Percentiles rank a stretch among this genome's conserved stretches.
phyloP scores from a whole-genome alignment of 2,888 invertebrate genomes.

The Liopterus haemorrhoidalis region DNA sequence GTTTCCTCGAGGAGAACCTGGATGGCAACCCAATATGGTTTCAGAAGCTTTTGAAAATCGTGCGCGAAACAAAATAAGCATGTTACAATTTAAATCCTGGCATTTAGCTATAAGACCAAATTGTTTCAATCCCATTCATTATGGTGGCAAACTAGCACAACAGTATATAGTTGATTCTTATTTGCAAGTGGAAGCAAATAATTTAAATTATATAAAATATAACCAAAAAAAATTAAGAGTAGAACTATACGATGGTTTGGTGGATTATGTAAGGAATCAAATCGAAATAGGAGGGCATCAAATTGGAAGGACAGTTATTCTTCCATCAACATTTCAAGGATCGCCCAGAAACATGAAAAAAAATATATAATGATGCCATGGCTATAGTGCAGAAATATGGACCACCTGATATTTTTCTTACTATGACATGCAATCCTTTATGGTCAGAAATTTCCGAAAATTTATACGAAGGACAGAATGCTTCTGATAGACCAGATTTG shows the following conservation, averaged over 20 bases:
- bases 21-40: too few species aligned
- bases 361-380: conserved; percentile 44
- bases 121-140: conserved; percentile 3
- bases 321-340: conserved; percentile 26
- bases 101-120: neutral
- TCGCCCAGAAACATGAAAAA: conserved; percentile 38
- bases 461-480: conserved; percentile 32
- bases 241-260: too few species aligned
- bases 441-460: conserved; percentile 42
- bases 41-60: too few species aligned
- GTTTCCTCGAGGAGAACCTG: conserved; percentile 18
- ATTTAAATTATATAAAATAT: too few species aligned
- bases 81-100: conserved; percentile 8
- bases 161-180: conserved; percentile 16
- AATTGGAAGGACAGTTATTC: too few species aligned
- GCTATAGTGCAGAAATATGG: conserved; percentile 42
- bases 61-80: too few species aligned
- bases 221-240: too few species aligned
- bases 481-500: conserved; percentile 40
- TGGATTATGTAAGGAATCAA: too few species aligned
- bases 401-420: conserved; percentile 39
- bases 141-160: conserved; percentile 18
- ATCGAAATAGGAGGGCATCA: too few species aligned
- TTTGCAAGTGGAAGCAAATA: too few species aligned
- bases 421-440: conserved; percentile 44